Conservation (phyloP, 2,113 vertebrate genomes). For the Anarhynchus alexandrinus region DNA sequence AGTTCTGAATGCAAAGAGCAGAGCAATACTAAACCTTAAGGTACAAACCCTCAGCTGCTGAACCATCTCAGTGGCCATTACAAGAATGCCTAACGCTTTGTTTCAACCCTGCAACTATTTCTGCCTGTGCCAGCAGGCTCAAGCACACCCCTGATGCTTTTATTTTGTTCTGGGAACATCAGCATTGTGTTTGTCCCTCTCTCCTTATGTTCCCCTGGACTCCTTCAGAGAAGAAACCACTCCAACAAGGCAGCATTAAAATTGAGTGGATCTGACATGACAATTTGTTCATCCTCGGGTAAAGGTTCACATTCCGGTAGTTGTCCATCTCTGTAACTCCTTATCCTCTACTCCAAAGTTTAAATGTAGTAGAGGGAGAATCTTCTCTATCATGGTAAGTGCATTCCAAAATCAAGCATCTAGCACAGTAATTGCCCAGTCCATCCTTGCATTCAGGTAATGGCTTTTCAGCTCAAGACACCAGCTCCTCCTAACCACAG, state of each 20-base stretch:
- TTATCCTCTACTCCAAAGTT: background rate
- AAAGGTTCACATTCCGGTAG: background rate
- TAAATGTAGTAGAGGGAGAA: background rate
- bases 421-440: background rate
- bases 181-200: background rate
- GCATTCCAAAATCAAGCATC: background rate
- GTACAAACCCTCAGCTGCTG: background rate
- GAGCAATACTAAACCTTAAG: background rate
- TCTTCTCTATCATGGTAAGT: background rate
- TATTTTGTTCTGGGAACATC: background rate
- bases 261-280: accelerated
- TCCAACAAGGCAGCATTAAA: background rate
- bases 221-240: background rate
- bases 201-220: background rate
- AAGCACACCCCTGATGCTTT: background rate
- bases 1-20: background rate
- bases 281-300: background rate
- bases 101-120: background rate
- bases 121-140: background rate
- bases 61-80: background rate
- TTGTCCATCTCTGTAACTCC: background rate
- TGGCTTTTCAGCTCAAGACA: background rate
- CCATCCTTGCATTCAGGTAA: background rate
- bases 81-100: background rate
- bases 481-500: background rate